Percentiles rank a stretch among this genome's conserved stretches.
Conservation (phyloP, 2,797 vertebrate species). For the Gymnopithys bicolor region DNA sequence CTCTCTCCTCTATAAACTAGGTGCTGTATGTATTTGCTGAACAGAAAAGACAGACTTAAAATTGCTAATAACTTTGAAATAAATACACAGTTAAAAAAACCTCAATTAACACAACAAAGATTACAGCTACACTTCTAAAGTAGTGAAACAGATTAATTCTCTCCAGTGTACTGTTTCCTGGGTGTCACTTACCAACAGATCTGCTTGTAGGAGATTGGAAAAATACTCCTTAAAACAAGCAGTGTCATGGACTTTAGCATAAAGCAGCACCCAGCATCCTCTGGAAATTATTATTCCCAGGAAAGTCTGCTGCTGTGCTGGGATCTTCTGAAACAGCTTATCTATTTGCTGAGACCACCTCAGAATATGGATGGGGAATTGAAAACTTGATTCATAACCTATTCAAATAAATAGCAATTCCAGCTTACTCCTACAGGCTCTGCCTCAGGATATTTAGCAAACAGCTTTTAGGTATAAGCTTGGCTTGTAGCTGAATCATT, state of each 20-base stretch:
- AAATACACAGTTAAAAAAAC: neutral
- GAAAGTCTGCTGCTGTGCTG: neutral
- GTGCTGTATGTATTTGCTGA: neutral
- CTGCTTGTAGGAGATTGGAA: neutral
- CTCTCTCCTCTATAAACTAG: neutral
- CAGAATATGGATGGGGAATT: neutral
- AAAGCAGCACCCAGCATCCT: neutral
- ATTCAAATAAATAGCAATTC: slow-evolving; percentile 24
- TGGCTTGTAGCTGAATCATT: neutral
- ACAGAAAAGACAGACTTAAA: neutral
- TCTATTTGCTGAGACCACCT: neutral
- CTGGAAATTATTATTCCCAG: neutral
- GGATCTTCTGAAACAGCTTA: neutral
- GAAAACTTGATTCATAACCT: neutral
- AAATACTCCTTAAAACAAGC: neutral
- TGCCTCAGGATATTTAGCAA: neutral
- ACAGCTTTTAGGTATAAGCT: neutral
- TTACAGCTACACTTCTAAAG: neutral
- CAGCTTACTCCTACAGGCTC: neutral
- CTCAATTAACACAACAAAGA: neutral
- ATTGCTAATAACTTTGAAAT: neutral
- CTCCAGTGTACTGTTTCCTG: neutral
- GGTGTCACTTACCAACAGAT: neutral
- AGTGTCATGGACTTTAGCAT: neutral
- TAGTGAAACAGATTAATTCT: neutral